Conservation (phyloP, 2,888 invertebrate genomes). For the Stenoptilia bipunctidactyla region DNA sequence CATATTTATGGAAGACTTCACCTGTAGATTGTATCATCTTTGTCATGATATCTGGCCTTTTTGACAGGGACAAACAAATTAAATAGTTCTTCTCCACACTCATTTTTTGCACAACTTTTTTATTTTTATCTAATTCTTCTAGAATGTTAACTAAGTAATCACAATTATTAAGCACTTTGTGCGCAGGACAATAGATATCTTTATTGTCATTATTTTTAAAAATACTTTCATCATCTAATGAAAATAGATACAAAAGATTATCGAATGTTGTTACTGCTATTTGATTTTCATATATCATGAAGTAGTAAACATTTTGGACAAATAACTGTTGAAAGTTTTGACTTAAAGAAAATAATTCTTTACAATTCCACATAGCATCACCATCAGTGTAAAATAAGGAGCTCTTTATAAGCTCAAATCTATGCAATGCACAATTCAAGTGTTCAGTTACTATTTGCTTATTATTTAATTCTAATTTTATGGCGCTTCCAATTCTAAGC, state of each 20-base stretch:
- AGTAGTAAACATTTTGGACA: constrained; percentile 39
- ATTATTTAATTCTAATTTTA: constrained; percentile 25
- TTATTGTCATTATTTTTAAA: constrained; percentile 21
- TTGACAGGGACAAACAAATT: constrained; percentile 40
- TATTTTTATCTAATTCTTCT: constrained; percentile 32
- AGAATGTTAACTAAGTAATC: constrained; percentile 35
- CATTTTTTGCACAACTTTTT: constrained; percentile 26
- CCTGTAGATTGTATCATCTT: constrained; percentile 26
- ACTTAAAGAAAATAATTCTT: constrained; percentile 26
- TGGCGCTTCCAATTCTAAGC: constrained; percentile 38
- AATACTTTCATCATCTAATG: constrained; percentile 24
- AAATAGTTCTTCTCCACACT: constrained; percentile 36
- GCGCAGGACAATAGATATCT: constrained; percentile 31
- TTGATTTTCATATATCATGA: constrained; percentile 28
- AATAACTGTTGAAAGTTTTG: constrained; percentile 31
- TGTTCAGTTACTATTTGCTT: constrained; percentile 26
- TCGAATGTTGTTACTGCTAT: constrained; percentile 29
- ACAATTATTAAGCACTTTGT: constrained; percentile 30
- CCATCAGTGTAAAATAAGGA: constrained; percentile 44
- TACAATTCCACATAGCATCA: constrained; percentile 39
- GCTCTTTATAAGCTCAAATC: constrained; percentile 25
- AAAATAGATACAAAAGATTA: constrained; percentile 37
- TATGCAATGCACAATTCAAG: constrained; percentile 40
- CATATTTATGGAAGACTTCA: constrained; percentile 35
- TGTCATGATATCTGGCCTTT: constrained; percentile 40